Percentiles rank a stretch among this genome's conserved stretches.
These are phyloP conservation scores for Epinephelus cyanopodus DNA, from an alignment of 2,113 vertebrate species.

Conservation along the genomic window DNA sequence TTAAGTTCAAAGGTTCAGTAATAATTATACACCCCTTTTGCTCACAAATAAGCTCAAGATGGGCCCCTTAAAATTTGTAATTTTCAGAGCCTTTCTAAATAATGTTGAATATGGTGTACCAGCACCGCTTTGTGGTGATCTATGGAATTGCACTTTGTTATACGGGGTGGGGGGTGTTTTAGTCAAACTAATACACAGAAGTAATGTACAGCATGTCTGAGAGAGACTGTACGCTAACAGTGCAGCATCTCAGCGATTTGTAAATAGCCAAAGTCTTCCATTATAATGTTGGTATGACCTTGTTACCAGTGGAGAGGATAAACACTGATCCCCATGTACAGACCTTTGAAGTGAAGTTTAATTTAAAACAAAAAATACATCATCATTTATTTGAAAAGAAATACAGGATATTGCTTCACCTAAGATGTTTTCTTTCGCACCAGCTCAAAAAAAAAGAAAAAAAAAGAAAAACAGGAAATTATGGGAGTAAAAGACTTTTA, in stretches of 20 bases:
- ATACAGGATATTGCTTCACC: conserved; percentile 66
- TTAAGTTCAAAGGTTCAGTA: conserved; percentile 17
- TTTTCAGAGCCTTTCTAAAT: conserved; percentile 47
- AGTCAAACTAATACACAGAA: conserved; percentile 45
- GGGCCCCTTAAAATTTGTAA: conserved; percentile 24
- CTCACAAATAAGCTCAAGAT: conserved; percentile 14
- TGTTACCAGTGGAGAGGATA: conserved; percentile 42
- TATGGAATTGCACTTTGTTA: conserved; percentile 77
- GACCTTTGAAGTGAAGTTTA: conserved; percentile 65
- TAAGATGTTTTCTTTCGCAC: conserved; percentile 73
- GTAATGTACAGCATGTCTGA: conserved; percentile 73
- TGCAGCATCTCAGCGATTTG: conserved; percentile 63
- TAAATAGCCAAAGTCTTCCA: conserved; percentile 82
- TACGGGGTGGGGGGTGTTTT: conserved; percentile 38
- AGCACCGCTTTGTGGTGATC: conserved; percentile 58
- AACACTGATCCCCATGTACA: conserved; percentile 65
- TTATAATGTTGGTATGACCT: conserved; percentile 66
- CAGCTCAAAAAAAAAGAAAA: conserved; percentile 66
- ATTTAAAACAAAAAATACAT: conserved; percentile 38
- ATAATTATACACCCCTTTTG: not conserved
- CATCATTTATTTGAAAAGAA: conserved; percentile 71
- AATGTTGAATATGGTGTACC: conserved; percentile 48
- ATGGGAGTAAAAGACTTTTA: conserved; percentile 89
- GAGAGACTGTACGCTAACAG: conserved; percentile 54
- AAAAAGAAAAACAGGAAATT: conserved; percentile 70